A percentile compares a stretch with the other conserved stretches of the same genome.
Evolutionary conservation across 1,140 invertebrate species (phyloP).

Genomic region (Andricus grossulariae): DNA sequence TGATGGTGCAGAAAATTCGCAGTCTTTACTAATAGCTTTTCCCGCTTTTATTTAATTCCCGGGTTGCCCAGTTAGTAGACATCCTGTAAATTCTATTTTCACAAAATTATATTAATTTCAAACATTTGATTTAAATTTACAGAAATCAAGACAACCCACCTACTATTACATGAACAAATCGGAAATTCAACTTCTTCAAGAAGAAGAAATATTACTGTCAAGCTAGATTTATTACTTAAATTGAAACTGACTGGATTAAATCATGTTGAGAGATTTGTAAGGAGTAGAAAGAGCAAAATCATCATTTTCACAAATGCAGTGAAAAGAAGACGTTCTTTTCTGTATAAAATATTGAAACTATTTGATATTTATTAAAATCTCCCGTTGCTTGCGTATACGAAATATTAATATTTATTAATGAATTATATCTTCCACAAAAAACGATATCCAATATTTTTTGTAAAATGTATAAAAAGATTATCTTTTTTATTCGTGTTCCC

Average conservation of each 20-base stretch:
- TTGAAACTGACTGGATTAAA: neutral
- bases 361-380: neutral
- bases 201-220: slow-evolving; percentile 82
- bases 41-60: too few species aligned
- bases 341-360: neutral
- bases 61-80: too few species aligned
- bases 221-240: slow-evolving; percentile 35
- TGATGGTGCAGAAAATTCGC: too few species aligned
- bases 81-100: too few species aligned
- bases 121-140: slow-evolving; percentile 45
- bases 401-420: neutral
- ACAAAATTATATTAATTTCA: neutral
- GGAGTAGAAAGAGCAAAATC: neutral
- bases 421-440: neutral
- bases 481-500: neutral
- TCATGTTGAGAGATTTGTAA: neutral
- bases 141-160: slow-evolving; percentile 90
- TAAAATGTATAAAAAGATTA: slow-evolving; percentile 1
- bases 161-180: slow-evolving; percentile 95
- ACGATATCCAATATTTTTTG: neutral
- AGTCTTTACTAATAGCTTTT: too few species aligned
- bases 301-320: neutral
- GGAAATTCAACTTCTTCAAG: slow-evolving; percentile 88
- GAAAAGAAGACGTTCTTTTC: neutral
- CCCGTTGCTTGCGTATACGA: neutral